Conservation (phyloP, 2,113 vertebrate genomes). For the Mormyrus iriodes region DNA sequence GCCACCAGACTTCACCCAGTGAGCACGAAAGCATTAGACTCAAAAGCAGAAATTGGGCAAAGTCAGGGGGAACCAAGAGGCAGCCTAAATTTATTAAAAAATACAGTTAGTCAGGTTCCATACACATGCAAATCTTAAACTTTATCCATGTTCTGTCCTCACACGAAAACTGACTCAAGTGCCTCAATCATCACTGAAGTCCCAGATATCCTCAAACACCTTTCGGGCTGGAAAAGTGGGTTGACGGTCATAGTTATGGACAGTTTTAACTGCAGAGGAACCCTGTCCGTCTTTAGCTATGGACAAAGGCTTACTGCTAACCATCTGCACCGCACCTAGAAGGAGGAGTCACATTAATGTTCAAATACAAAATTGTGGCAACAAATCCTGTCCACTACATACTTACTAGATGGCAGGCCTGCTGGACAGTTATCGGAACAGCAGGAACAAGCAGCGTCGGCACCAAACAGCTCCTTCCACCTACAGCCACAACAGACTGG, state of each 20-base stretch:
- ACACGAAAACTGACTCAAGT: neutral
- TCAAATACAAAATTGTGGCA: neutral
- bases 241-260: neutral
- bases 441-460: constrained; percentile 40
- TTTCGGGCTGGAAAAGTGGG: neutral
- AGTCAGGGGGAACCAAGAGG: neutral
- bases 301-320: neutral
- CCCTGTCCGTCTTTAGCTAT: neutral
- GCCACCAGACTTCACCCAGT: neutral
- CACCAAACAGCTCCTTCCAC: constrained; percentile 53
- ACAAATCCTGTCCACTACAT: neutral
- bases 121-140: neutral
- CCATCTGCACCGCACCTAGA: constrained; percentile 18
- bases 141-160: too few species aligned
- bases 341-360: neutral
- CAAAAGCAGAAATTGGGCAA: neutral
- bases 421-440: constrained; percentile 41
- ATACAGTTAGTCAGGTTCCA: neutral
- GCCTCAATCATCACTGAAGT: neutral
- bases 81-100: neutral
- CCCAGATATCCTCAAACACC: neutral
- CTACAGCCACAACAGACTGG: constrained; percentile 31
- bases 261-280: neutral
- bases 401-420: constrained; percentile 25
- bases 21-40: neutral